Conservation (phyloP, 2,113 vertebrate genomes). For the Cariama cristata region DNA sequence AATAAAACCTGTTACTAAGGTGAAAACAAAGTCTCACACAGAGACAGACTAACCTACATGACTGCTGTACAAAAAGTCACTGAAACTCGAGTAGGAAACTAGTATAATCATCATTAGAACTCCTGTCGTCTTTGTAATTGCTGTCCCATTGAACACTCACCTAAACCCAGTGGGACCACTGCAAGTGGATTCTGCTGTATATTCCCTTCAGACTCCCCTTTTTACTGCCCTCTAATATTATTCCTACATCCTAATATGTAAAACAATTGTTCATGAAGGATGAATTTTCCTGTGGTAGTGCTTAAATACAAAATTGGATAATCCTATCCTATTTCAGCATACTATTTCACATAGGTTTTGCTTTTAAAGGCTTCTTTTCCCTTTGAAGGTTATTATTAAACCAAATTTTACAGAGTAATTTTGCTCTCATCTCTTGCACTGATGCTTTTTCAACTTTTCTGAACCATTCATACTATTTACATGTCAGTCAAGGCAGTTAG, state of each 20-base stretch:
- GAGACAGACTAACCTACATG: neutral
- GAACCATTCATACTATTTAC: neutral
- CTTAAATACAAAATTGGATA: constrained; percentile 13
- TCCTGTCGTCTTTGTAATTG: neutral
- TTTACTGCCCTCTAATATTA: neutral
- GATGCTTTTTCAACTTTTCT: neutral
- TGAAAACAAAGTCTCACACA: neutral
- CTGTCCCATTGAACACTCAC: neutral
- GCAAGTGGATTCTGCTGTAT: neutral
- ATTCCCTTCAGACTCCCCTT: neutral
- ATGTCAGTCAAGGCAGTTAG: neutral
- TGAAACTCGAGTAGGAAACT: neutral
- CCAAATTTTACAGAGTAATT: neutral
- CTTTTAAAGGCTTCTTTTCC: neutral
- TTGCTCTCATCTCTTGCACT: neutral
- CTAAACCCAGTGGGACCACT: neutral
- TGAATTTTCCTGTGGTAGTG: neutral
- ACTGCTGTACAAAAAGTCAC: neutral
- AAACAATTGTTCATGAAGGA: neutral
- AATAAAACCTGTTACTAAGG: neutral
- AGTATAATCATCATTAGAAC: neutral
- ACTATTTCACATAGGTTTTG: neutral
- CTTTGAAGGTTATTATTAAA: neutral
- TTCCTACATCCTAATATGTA: neutral
- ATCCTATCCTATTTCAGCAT: neutral